Conservation (phyloP, 2,888 invertebrate species). For the Scaptomyza cyrtandrae region DNA sequence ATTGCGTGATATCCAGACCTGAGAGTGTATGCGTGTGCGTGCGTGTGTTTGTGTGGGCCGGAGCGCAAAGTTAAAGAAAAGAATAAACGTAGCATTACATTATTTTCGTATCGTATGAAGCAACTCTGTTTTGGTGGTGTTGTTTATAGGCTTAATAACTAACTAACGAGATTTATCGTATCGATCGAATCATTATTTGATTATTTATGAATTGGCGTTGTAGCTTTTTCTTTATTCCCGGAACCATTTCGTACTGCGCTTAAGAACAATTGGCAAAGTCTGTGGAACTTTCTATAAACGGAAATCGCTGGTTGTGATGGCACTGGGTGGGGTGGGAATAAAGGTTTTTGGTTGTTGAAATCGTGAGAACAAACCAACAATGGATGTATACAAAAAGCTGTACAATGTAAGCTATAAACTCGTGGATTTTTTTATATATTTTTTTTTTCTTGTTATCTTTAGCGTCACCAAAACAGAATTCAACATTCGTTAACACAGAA, state of each 20-base stretch:
- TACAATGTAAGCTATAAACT: constrained; percentile 11
- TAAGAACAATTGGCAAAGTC: constrained; percentile 71
- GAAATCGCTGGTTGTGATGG: constrained; percentile 41
- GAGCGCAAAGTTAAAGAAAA: constrained; percentile 71
- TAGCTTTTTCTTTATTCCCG: constrained; percentile 64
- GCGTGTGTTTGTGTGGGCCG: constrained; percentile 14
- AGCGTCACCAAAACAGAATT: constrained; percentile 85
- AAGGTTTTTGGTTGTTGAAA: not conserved
- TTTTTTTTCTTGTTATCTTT: constrained; percentile 36
- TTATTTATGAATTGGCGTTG: constrained; percentile 54
- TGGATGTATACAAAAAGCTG: not conserved
- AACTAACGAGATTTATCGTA: constrained; percentile 22
- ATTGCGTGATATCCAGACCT: constrained; percentile 92
- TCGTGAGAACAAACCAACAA: constrained; percentile 38
- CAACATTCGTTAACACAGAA: constrained; percentile 72
- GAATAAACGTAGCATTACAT: constrained; percentile 77
- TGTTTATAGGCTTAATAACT: constrained; percentile 83
- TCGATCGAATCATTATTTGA: constrained; percentile 18
- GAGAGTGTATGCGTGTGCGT: constrained; percentile 60
- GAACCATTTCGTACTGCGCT: constrained; percentile 65
- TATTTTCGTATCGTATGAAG: constrained; percentile 79
- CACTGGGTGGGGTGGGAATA: not conserved
- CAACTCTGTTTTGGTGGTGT: constrained; percentile 83
- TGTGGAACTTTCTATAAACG: constrained; percentile 49
- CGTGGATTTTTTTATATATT: constrained; percentile 17